Conservation (phyloP, 2,888 invertebrate species). For the Aplocera efformata region DNA sequence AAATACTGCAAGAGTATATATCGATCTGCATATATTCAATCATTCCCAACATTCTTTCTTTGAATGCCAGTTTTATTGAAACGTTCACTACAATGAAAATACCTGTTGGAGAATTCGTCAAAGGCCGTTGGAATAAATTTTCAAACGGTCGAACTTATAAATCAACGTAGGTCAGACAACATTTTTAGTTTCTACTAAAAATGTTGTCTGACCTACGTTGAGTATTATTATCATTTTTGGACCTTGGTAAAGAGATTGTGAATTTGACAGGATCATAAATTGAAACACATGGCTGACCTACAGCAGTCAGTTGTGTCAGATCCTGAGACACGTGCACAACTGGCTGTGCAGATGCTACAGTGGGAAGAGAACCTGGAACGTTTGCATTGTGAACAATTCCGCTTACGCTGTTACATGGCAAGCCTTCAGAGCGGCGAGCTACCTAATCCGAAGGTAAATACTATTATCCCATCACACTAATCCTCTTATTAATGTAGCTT, state of each 20-base stretch:
- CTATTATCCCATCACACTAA: background rate
- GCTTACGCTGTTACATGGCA: constrained; percentile 97
- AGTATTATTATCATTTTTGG: too few species aligned
- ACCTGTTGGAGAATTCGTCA: constrained; percentile 6
- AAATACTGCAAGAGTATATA: constrained; percentile 10
- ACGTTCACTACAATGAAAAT: constrained; percentile 12
- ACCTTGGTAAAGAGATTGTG: constrained; percentile 5
- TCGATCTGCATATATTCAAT: constrained; percentile 11
- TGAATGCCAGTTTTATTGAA: constrained; percentile 10
- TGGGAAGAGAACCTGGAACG: constrained; percentile 99
- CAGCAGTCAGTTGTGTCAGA: constrained; percentile 98
- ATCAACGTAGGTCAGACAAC: background rate
- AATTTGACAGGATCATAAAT: constrained; percentile 90
- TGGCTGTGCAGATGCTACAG: constrained; percentile 95
- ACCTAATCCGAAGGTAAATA: constrained; percentile 95
- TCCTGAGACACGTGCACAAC: constrained; percentile 93
- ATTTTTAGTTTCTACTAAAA: too few species aligned
- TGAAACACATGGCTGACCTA: constrained; percentile 99
- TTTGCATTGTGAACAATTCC: constrained; percentile 97
- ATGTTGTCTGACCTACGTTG: background rate
- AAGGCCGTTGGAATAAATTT: constrained; percentile 10
- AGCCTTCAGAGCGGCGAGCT: constrained; percentile 97
- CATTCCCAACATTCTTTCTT: constrained; percentile 13
- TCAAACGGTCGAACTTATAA: constrained; percentile 1
- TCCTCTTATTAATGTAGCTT: background rate